These are phyloP conservation scores for Dione juno DNA, from an alignment of 2,888 invertebrate genomes.

Conservation along the genomic window DNA sequence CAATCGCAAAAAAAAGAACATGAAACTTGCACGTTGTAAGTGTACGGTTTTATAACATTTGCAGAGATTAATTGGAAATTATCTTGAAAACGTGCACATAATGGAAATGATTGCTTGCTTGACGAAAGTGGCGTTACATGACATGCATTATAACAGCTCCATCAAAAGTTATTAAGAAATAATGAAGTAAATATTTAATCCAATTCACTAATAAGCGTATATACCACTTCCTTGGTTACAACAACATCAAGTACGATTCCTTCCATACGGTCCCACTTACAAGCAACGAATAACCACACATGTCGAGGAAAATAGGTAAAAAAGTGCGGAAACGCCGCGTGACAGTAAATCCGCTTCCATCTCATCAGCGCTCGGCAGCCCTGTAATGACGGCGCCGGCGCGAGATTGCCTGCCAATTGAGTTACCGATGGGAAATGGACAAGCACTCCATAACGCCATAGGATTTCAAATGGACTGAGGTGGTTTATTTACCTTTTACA, in stretches of 20 bases:
- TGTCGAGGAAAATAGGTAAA: conserved; percentile 10
- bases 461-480: conserved; percentile 38
- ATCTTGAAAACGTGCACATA: conserved; percentile 9
- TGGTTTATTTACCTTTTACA: conserved; percentile 2
- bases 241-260: background rate
- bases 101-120: background rate
- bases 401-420: conserved; percentile 77
- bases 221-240: too few species aligned
- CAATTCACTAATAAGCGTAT: background rate
- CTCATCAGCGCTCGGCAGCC: conserved; percentile 39
- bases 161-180: too few species aligned
- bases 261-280: background rate
- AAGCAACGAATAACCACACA: conserved; percentile 1
- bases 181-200: too few species aligned
- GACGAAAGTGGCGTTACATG: background rate
- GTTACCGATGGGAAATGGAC: conserved; percentile 59
- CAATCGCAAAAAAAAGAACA: conserved; percentile 10
- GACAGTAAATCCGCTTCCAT: conserved; percentile 28
- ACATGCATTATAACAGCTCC: too few species aligned
- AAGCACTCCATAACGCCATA: conserved; percentile 38
- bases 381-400: conserved; percentile 62
- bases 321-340: conserved; percentile 22
- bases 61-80: conserved; percentile 20
- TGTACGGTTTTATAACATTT: conserved; percentile 7
- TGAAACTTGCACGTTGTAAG: conserved; percentile 9